These are phyloP conservation scores for Ardeotis arabs DNA, from an alignment of 2,113 vertebrate species.

Conservation along the genomic window DNA sequence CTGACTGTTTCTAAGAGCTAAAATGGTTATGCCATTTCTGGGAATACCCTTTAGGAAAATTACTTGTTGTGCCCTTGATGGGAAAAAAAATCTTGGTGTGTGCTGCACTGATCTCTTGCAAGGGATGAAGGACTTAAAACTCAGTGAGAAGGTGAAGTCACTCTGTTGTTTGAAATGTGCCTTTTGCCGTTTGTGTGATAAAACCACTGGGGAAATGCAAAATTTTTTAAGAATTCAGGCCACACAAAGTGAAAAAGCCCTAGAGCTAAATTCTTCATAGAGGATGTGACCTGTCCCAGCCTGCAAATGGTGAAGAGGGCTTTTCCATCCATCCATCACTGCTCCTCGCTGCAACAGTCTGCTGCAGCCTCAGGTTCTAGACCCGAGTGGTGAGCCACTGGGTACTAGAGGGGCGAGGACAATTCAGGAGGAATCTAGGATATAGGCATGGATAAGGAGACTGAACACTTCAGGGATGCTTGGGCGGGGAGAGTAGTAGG, in stretches of 20 bases:
- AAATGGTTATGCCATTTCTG: not conserved
- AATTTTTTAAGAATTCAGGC: not conserved
- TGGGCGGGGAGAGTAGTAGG: not conserved
- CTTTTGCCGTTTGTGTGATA: not conserved
- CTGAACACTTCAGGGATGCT: not conserved
- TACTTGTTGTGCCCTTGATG: not conserved
- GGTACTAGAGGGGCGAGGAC: not conserved
- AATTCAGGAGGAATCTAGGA: not conserved
- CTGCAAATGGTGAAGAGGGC: not conserved
- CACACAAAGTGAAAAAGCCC: not conserved
- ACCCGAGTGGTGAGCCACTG: not conserved
- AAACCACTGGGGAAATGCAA: not conserved
- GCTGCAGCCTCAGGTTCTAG: not conserved
- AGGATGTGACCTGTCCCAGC: not conserved
- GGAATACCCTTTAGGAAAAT: not conserved
- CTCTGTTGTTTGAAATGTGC: not conserved
- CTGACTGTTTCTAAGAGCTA: not conserved
- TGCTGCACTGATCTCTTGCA: not conserved
- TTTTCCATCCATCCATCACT: not conserved
- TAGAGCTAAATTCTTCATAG: not conserved
- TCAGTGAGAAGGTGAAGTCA: not conserved
- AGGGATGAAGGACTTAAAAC: not conserved
- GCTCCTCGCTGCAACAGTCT: not conserved
- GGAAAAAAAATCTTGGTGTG: not conserved
- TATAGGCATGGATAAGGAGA: not conserved